Conservation (phyloP, 2,888 invertebrate genomes). For the Blomia tropicalis region DNA sequence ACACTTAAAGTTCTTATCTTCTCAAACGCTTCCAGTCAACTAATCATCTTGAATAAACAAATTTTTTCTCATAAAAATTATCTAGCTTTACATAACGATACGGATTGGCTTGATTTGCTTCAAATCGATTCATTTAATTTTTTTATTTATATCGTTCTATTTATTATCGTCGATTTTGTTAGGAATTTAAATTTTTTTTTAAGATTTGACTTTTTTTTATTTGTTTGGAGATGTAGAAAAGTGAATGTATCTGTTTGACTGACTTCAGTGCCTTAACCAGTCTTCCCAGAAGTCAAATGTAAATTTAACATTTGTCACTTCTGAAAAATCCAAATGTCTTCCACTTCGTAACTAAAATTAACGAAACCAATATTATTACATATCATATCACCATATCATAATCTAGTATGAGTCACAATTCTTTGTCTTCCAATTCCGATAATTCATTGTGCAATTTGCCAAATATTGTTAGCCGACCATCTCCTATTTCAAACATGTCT, state of each 20-base stretch:
- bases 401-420: too few relatives aligned
- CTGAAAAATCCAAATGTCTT: conserved; percentile 1
- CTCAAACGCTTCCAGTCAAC: neutral
- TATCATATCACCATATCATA: conserved; percentile 4
- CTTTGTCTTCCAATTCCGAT: too few relatives aligned
- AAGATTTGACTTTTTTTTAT: neutral
- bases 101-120: neutral
- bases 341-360: neutral
- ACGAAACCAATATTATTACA: neutral
- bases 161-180: neutral
- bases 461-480: too few relatives aligned
- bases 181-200: neutral
- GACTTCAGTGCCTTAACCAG: conserved; percentile 17
- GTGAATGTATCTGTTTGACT: neutral
- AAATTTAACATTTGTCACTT: neutral
- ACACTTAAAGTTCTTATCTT: neutral
- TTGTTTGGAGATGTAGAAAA: neutral
- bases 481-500: neutral
- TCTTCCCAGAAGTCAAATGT: conserved; percentile 15
- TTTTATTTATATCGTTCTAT: neutral
- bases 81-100: neutral
- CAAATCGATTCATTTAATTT: neutral
- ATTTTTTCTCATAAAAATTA: neutral
- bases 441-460: neutral
- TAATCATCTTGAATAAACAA: neutral